Percentiles rank a stretch among this genome's conserved stretches.
Conservation (phyloP, 2,113 vertebrate genomes). For the Psophia crepitans region DNA sequence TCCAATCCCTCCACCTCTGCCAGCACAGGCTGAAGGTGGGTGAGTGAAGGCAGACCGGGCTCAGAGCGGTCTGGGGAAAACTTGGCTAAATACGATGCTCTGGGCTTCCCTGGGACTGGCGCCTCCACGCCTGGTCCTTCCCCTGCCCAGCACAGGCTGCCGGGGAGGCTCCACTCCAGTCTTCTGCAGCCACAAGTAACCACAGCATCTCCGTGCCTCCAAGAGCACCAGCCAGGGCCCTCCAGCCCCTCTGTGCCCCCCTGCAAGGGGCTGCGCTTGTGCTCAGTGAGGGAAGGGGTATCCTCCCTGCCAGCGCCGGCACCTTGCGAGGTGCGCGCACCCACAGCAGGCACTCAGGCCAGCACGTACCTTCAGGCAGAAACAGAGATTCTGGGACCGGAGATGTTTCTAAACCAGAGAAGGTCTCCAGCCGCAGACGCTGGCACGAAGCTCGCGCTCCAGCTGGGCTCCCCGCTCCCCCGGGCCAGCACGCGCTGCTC, state of each 20-base stretch:
- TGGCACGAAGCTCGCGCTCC: background rate
- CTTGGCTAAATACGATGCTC: background rate
- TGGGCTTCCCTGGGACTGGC: background rate
- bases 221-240: background rate
- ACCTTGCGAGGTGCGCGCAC: background rate
- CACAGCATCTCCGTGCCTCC: background rate
- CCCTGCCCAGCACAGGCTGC: accelerated
- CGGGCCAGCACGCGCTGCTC: background rate
- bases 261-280: background rate
- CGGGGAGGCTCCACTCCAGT: background rate
- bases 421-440: background rate
- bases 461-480: background rate
- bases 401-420: background rate
- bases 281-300: background rate
- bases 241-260: background rate
- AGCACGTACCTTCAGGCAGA: accelerated
- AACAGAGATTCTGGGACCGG: background rate
- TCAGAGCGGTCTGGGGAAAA: background rate
- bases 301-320: background rate
- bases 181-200: background rate
- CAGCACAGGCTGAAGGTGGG: background rate
- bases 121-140: background rate
- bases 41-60: accelerated
- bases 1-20: background rate
- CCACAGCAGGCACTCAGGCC: background rate